Conservation (phyloP, 1,140 invertebrate species). For the Anastrepha obliqua region DNA sequence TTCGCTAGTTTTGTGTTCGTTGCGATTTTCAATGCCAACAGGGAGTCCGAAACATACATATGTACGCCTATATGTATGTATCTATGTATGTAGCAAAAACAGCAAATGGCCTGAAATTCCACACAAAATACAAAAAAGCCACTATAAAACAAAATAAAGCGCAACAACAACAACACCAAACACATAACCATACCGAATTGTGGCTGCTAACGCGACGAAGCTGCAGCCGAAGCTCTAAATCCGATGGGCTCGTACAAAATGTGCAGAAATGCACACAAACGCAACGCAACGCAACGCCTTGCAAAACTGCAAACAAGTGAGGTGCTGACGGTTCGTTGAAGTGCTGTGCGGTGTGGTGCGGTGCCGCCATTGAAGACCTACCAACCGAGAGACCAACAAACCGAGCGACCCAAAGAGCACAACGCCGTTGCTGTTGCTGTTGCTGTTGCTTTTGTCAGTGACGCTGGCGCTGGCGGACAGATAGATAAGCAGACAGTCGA, state of each 20-base stretch:
- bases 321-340: neutral
- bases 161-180: neutral
- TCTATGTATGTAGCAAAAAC: neutral
- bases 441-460: neutral
- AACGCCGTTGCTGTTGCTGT: neutral
- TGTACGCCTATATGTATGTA: too few relatives aligned
- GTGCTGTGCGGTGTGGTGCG: neutral
- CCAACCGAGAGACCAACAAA: conserved; percentile 59
- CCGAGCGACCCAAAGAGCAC: conserved; percentile 61
- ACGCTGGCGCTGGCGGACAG: neutral
- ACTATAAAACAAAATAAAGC: neutral
- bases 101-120: conserved; percentile 1
- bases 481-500: neutral
- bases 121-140: neutral
- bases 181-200: conserved; percentile 2
- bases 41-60: neutral
- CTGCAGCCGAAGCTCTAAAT: conserved; percentile 54
- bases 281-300: neutral
- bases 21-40: conserved; percentile 44
- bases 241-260: conserved; percentile 17
- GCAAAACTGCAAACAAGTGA: too few relatives aligned
- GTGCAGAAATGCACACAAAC: conserved; percentile 40
- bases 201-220: neutral
- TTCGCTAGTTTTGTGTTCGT: neutral
- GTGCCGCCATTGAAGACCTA: conserved; percentile 54